These are phyloP conservation scores for Sphinx pinastri DNA, from an alignment of 2,888 invertebrate genomes.

Conservation along the genomic window DNA sequence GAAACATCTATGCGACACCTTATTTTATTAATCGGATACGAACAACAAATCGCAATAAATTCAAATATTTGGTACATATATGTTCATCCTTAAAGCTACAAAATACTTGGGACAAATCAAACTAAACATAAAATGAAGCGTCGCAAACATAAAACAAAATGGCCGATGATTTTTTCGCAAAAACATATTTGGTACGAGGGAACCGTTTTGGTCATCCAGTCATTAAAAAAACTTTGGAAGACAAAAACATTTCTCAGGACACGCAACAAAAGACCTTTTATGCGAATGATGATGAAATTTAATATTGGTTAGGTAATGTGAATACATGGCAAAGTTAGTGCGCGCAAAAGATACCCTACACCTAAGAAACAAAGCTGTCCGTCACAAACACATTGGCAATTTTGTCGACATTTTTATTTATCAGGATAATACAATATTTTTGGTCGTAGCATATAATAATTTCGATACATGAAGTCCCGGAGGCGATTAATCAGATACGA, in stretches of 20 bases:
- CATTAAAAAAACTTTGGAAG: not conserved
- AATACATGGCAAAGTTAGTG: slow-evolving; percentile 56
- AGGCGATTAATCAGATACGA: slow-evolving; percentile 7
- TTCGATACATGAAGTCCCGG: slow-evolving; percentile 19
- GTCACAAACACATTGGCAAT: slow-evolving; percentile 49
- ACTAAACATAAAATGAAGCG: slow-evolving; percentile 1
- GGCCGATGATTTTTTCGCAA: not conserved
- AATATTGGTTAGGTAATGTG: slow-evolving; percentile 58
- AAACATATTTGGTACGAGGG: slow-evolving; percentile 4
- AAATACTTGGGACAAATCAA: not conserved
- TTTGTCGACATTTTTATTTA: slow-evolving; percentile 44
- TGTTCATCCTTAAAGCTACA: not conserved
- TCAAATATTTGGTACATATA: not conserved
- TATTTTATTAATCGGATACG: not conserved
- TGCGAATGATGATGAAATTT: slow-evolving; percentile 55
- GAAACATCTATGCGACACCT: slow-evolving; percentile 15
- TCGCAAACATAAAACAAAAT: slow-evolving; percentile 18
- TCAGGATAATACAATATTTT: slow-evolving; percentile 43
- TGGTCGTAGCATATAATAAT: slow-evolving; percentile 48
- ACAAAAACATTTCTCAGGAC: slow-evolving; percentile 35
- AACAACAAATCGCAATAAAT: not conserved
- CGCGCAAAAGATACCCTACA: slow-evolving; percentile 47
- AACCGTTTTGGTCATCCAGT: not conserved
- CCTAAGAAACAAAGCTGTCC: slow-evolving; percentile 43
- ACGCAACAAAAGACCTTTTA: slow-evolving; percentile 54